Conservation (phyloP, 2,888 invertebrate genomes). For the Lasioglossum figueresi region DNA sequence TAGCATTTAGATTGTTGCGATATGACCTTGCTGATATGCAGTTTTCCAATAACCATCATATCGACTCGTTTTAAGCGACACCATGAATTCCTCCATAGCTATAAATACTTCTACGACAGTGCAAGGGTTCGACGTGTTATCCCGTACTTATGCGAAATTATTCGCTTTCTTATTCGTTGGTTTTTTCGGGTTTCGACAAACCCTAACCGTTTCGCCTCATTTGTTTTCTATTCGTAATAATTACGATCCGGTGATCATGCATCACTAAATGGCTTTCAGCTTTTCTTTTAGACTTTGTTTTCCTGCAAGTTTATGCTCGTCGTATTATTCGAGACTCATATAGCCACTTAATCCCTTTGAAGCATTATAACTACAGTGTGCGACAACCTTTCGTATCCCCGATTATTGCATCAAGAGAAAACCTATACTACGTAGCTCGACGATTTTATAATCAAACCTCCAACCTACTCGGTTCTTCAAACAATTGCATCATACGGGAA, state of each 20-base stretch:
- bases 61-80: slow-evolving; percentile 80
- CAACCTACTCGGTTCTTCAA: slow-evolving; percentile 4
- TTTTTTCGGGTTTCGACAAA: neutral
- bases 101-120: slow-evolving; percentile 77
- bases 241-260: slow-evolving; percentile 29
- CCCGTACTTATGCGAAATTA: slow-evolving; percentile 33
- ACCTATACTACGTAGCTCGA: slow-evolving; percentile 45
- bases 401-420: slow-evolving; percentile 53
- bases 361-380: slow-evolving; percentile 57
- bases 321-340: slow-evolving; percentile 41
- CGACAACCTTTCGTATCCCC: slow-evolving; percentile 43
- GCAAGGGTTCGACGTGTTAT: slow-evolving; percentile 52
- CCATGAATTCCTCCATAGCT: slow-evolving; percentile 80
- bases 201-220: neutral
- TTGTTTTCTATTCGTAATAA: neutral
- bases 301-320: slow-evolving; percentile 40
- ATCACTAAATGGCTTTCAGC: slow-evolving; percentile 32
- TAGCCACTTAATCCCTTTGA: slow-evolving; percentile 52
- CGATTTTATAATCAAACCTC: slow-evolving; percentile 36
- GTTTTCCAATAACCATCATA: slow-evolving; percentile 80
- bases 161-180: neutral
- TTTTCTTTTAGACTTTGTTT: slow-evolving; percentile 47
- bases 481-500: slow-evolving; percentile 18
- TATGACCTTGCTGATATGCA: slow-evolving; percentile 72
- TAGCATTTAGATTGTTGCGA: slow-evolving; percentile 49